Evolutionary conservation across 64 coral and sea anemone species (phyloP).

Genomic region (Montipora efflorescens): DNA sequence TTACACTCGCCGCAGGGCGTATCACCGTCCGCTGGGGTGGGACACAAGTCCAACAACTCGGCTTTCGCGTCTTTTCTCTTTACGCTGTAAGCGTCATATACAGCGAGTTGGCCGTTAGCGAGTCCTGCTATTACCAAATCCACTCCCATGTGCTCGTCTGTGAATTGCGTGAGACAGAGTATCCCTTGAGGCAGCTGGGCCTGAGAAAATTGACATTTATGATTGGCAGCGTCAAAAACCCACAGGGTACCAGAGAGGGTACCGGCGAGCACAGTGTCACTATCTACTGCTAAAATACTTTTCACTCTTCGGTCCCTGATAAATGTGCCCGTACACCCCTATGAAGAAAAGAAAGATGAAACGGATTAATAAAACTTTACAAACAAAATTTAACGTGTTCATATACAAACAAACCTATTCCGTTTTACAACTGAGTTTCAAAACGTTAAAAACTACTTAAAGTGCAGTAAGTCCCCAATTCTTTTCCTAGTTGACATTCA

Average conservation of each 20-base stretch:
- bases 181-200: slow-evolving; percentile 72
- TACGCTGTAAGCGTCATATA: slow-evolving; percentile 66
- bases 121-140: slow-evolving; percentile 84
- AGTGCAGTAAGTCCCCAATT: too few relatives aligned
- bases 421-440: too few relatives aligned
- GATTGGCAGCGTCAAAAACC: slow-evolving; percentile 86
- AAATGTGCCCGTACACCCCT: slow-evolving; percentile 94
- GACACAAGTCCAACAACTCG: slow-evolving; percentile 48
- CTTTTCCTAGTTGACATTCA: too few relatives aligned
- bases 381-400: too few relatives aligned
- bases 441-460: too few relatives aligned
- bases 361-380: not conserved
- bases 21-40: not conserved
- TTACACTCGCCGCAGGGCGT: not conserved
- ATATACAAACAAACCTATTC: too few relatives aligned
- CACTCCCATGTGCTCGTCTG: not conserved
- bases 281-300: slow-evolving; percentile 79
- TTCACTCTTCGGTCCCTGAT: slow-evolving; percentile 88
- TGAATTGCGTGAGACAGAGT: slow-evolving; percentile 76
- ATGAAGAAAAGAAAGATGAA: not conserved
- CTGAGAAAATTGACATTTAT: slow-evolving; percentile 62
- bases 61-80: slow-evolving; percentile 35
- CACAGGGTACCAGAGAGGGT: slow-evolving; percentile 90
- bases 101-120: slow-evolving; percentile 83
- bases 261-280: slow-evolving; percentile 85